Base-by-base conservation (phyloP, 2,113 vertebrate species). In the Zapornia atra region DNA sequence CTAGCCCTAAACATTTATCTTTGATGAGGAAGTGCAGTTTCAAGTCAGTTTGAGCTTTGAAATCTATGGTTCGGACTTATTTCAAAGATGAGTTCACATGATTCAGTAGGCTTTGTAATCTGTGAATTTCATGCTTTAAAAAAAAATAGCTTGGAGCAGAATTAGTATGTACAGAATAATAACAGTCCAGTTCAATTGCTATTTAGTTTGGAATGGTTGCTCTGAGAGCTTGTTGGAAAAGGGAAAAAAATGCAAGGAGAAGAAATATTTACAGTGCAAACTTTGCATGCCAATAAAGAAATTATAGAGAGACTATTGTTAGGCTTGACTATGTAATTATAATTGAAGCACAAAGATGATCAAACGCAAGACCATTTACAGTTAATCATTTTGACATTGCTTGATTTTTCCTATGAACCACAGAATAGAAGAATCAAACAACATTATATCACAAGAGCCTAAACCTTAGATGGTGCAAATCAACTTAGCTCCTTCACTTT, bases 81-180 rank as follows among this genome's bases (percentile, higher is more conserved):
- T 96, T 96, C 94, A 96, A 94, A 95, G 90, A 89, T 84, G 53
- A 75, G 53, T 84, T 96, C 88, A 93, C 61, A 79, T 88, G 86
- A 94, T 94, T 92, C 69, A 54, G 34, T 28, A 57, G 12, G 72
- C 72, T 95, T 96, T 96, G 69, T 92, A 92, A 96, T 81, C 82
- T 86, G 48, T 64, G 86, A 93, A 94, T 96, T 96, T 93, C 86
- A 84, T 79, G 80, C 57, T 82, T 81, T 12, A 44, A 93, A 88
- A 95, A 86, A 94, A 95, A 92, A 86, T 75, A 94, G 86, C 96
- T 95, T 57, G 83, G 28, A 95, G 95, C 83, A 86, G 86, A 96
- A 96, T 96, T 96, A 96, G 81, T 92, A 96, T 94, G 91, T 95
- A 84, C 92, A 94, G 77, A 79, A 96, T 80, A 97, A 91, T 88